These are phyloP conservation scores for Pseudocheirus occidentalis DNA, from an alignment of 2,797 vertebrate species.

Conservation along the genomic window DNA sequence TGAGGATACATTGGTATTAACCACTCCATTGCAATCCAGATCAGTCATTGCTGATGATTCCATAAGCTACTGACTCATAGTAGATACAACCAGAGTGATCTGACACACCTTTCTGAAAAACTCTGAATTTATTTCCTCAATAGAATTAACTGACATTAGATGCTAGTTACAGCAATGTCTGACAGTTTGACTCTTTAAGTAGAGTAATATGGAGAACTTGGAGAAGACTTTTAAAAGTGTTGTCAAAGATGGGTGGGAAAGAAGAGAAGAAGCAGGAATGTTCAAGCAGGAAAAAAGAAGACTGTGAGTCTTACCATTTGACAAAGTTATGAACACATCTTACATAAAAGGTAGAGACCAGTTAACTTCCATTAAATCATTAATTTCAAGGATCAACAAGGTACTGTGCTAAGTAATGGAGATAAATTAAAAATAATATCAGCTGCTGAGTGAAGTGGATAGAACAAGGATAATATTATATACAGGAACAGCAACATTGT, in stretches of 20 bases:
- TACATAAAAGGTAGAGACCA: neutral
- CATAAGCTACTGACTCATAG: neutral
- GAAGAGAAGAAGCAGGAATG: neutral
- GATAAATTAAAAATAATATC: neutral
- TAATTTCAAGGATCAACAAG: neutral
- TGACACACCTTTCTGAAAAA: conserved; percentile 6
- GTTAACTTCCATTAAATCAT: neutral
- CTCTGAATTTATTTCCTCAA: conserved; percentile 41
- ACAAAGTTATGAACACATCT: conserved; percentile 29
- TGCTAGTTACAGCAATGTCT: neutral
- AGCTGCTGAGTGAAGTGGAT: too few species aligned
- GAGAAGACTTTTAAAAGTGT: neutral
- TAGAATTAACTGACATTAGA: neutral
- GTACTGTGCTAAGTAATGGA: neutral
- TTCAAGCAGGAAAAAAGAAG: neutral
- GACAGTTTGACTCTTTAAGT: neutral
- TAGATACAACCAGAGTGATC: neutral
- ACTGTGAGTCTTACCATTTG: neutral
- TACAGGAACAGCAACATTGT: too few species aligned
- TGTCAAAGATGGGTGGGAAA: conserved; percentile 22
- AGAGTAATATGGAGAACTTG: neutral
- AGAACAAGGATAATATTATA: too few species aligned
- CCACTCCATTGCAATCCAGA: neutral
- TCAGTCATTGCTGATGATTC: neutral
- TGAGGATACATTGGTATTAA: neutral